A percentile compares a stretch with the other conserved stretches of the same genome.
Evolutionary conservation across 2,113 vertebrate genomes (phyloP).

Genomic region (Lampris megalopsis): DNA sequence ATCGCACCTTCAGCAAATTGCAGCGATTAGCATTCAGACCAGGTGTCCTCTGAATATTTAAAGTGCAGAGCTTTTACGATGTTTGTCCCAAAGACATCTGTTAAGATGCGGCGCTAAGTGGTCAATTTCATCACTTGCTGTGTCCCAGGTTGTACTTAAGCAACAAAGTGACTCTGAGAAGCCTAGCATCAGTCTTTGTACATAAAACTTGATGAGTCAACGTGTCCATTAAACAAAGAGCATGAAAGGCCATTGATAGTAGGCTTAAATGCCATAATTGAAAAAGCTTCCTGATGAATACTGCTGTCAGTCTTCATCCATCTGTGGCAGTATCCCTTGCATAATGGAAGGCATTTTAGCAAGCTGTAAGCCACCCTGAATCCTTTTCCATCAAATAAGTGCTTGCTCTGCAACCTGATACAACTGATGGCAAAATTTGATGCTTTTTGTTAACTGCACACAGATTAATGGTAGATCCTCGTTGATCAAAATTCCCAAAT

Average conservation of each 20-base stretch:
- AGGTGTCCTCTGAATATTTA: conserved; percentile 10
- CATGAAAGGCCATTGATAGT: conserved; percentile 31
- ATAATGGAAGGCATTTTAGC: conserved; percentile 46
- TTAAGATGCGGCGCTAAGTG: neutral
- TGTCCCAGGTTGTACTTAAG: conserved; percentile 21
- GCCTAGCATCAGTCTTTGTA: conserved; percentile 28
- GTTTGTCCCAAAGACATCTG: conserved; percentile 26
- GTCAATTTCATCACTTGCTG: conserved; percentile 9
- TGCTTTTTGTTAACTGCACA: conserved; percentile 45
- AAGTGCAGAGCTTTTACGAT: conserved; percentile 5
- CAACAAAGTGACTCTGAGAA: conserved; percentile 29
- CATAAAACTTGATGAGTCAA: conserved; percentile 51
- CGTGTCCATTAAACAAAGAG: conserved; percentile 43
- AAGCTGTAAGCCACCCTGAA: conserved; percentile 41
- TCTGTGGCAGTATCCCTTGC: conserved; percentile 27
- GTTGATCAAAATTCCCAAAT: conserved; percentile 38
- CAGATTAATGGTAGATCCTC: conserved; percentile 36
- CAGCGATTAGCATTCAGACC: conserved; percentile 8
- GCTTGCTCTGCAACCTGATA: conserved; percentile 33
- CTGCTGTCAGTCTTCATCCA: conserved; percentile 54
- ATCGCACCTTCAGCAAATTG: conserved; percentile 5
- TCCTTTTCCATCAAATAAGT: conserved; percentile 40
- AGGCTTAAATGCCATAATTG: conserved; percentile 34
- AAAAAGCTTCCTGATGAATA: conserved; percentile 52
- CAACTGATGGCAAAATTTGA: conserved; percentile 58